Evolutionary conservation across 2,888 invertebrate species (phyloP).

Genomic region (Diploptera punctata): DNA sequence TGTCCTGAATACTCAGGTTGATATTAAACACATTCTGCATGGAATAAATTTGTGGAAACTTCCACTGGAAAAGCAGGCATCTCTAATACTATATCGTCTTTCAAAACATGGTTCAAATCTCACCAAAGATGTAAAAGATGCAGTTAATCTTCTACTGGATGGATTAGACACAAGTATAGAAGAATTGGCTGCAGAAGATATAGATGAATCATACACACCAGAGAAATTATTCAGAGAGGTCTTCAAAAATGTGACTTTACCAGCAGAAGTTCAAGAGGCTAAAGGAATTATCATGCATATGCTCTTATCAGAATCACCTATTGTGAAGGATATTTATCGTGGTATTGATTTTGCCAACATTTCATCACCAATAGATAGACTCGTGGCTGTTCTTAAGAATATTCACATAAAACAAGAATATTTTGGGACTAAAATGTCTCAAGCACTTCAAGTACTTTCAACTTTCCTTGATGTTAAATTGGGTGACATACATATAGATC

Average conservation of each 20-base stretch:
- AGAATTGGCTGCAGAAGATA: constrained; percentile 25
- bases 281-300: constrained; percentile 23
- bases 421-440: neutral
- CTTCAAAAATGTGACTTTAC: neutral
- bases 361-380: constrained; percentile 4
- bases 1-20: neutral
- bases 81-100: constrained; percentile 25
- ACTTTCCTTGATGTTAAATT: constrained; percentile 22
- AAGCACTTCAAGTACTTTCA: constrained; percentile 23
- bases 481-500: constrained; percentile 18
- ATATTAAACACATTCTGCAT: constrained; percentile 1
- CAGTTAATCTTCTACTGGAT: neutral
- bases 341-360: constrained; percentile 21
- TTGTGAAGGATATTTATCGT: constrained; percentile 18
- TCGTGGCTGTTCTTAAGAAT: constrained; percentile 27
- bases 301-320: neutral
- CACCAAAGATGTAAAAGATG: neutral
- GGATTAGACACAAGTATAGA: neutral
- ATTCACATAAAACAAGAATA: constrained; percentile 4
- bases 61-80: constrained; percentile 25
- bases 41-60: constrained; percentile 33
- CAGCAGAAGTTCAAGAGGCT: constrained; percentile 32
- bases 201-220: constrained; percentile 24
- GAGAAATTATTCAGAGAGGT: constrained; percentile 18
- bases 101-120: neutral